These are phyloP conservation scores for Seriola quinqueradiata DNA, from an alignment of 2,113 vertebrate species.

Conservation along the genomic window DNA sequence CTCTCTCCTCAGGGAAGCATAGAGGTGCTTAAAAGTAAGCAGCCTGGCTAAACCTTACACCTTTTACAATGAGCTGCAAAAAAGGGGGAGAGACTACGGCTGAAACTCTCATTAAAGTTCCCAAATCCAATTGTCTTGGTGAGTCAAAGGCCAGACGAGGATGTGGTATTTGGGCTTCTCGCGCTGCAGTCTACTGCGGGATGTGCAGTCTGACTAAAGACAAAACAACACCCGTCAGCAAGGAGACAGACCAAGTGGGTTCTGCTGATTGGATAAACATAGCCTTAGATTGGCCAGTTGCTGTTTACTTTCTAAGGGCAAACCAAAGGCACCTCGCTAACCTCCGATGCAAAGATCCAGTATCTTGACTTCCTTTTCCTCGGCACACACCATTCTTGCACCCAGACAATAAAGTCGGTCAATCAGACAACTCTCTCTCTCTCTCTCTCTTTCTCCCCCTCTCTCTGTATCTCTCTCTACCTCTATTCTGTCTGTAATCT, in stretches of 20 bases:
- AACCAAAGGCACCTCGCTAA: conserved; percentile 66
- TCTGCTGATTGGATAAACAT: conserved; percentile 74
- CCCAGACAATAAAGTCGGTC: conserved; percentile 71
- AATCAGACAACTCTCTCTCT: conserved; percentile 52
- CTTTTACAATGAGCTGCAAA: conserved; percentile 55
- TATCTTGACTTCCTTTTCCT: conserved; percentile 43
- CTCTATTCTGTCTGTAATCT: conserved; percentile 71
- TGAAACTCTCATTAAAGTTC: conserved; percentile 73
- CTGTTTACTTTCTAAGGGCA: conserved; percentile 72
- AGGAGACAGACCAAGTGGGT: conserved; percentile 58
- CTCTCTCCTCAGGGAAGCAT: conserved; percentile 43
- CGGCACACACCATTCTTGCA: conserved; percentile 31
- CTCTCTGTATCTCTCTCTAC: conserved; percentile 29
- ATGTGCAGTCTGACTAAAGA: conserved; percentile 60
- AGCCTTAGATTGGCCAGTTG: conserved; percentile 56
- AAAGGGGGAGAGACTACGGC: conserved; percentile 32
- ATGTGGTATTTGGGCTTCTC: conserved; percentile 67
- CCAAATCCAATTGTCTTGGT: conserved; percentile 71
- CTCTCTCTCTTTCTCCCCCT: background rate
- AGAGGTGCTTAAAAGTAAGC: conserved; percentile 60
- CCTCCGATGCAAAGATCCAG: conserved; percentile 63
- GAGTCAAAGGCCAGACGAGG: conserved; percentile 71
- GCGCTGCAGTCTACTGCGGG: conserved; percentile 47
- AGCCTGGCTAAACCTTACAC: conserved; percentile 54
- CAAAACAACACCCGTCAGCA: conserved; percentile 66